A percentile compares a stretch with the other conserved stretches of the same genome.
These are phyloP conservation scores for Ascaphus truei DNA, from an alignment of 2,113 vertebrate genomes.

Conservation along the genomic window DNA sequence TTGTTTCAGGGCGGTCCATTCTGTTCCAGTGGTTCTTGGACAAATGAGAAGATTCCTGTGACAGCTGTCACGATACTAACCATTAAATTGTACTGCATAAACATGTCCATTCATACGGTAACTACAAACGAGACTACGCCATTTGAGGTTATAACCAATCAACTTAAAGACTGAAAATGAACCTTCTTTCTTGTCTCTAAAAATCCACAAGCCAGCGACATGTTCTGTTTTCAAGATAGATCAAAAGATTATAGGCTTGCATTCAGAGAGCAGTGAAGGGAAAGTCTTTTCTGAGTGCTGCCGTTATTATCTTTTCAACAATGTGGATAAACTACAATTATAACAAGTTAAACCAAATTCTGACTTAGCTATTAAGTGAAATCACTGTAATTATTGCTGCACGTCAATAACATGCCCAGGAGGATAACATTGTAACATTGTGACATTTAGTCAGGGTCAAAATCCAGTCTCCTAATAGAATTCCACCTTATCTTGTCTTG, in stretches of 20 bases:
- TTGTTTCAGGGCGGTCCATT: too few relatives aligned
- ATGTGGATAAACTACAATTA: background rate
- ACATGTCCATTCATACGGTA: too few relatives aligned
- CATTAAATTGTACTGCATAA: too few relatives aligned
- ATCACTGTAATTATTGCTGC: constrained; percentile 6
- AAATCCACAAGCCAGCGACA: background rate
- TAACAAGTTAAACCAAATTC: background rate
- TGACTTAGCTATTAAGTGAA: background rate
- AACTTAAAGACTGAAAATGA: background rate
- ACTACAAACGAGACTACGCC: too few relatives aligned
- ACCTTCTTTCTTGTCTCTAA: background rate
- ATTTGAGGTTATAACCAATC: background rate
- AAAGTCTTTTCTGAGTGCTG: background rate
- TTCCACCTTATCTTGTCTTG: background rate
- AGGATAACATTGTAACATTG: background rate
- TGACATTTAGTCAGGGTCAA: background rate
- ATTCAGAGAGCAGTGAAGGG: background rate
- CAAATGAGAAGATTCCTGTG: too few relatives aligned
- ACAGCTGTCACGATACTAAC: too few relatives aligned
- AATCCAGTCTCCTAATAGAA: background rate
- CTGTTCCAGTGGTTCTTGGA: too few relatives aligned
- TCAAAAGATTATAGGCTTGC: background rate
- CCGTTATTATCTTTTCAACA: background rate
- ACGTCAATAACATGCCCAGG: background rate
- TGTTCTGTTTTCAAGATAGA: background rate